phyloP scores from a whole-genome alignment of 2,888 invertebrate species.

The Stictocephala bisonia region DNA sequence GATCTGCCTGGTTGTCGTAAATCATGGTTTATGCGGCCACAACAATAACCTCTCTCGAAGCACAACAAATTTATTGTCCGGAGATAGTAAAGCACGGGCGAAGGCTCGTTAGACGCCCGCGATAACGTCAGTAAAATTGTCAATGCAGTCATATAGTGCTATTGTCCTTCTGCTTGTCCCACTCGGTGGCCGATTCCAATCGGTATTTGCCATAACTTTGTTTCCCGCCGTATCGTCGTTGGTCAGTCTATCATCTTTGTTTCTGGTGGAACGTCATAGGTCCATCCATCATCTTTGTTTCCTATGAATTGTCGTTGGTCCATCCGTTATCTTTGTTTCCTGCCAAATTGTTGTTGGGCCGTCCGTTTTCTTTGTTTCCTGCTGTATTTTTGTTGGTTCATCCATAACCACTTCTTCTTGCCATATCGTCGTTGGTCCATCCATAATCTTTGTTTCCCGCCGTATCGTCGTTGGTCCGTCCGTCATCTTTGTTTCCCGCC shows the following conservation, averaged over 20 bases:
- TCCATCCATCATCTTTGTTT: neutral
- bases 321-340: neutral
- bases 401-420: no score
- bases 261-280: neutral
- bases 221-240: neutral
- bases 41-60: conserved; percentile 31
- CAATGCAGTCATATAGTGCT: conserved; percentile 40
- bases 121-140: conserved; percentile 41
- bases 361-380: conserved; percentile 10
- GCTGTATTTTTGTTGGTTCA: no score
- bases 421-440: neutral
- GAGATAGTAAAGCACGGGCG: conserved; percentile 31
- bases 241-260: conserved; percentile 25
- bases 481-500: conserved; percentile 7
- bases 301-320: neutral
- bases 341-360: neutral
- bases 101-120: conserved; percentile 24
- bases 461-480: conserved; percentile 4
- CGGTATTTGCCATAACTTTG: conserved; percentile 28
- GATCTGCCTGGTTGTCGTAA: no score
- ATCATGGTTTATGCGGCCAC: conserved; percentile 28
- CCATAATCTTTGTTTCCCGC: neutral
- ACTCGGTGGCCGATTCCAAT: neutral
- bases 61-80: conserved; percentile 35
- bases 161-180: no score